Evolutionary conservation across 1,140 invertebrate species (phyloP).

Genomic region (Heliothis virescens): DNA sequence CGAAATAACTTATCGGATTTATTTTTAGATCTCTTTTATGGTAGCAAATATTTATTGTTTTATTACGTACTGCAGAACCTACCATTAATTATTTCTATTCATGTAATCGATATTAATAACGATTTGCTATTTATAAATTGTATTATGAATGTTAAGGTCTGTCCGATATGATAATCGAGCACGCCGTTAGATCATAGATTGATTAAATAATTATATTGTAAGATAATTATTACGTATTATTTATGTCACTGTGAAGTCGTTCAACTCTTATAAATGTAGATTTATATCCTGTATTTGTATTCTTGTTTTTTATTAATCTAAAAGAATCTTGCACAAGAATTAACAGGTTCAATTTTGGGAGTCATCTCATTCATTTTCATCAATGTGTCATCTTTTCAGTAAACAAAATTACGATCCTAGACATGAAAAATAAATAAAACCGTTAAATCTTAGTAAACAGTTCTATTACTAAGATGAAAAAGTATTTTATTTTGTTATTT

Average conservation of each 20-base stretch:
- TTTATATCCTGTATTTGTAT: not conserved
- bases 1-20: no score
- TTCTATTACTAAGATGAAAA: not conserved
- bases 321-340: no score
- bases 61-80: no score
- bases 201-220: conserved; percentile 2
- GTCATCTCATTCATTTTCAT: no score
- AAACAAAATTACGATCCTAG: no score
- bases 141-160: not conserved
- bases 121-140: not conserved
- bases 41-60: no score
- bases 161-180: conserved; percentile 13
- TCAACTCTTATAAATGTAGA: not conserved
- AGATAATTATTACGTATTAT: conserved; percentile 8
- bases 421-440: no score
- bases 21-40: no score
- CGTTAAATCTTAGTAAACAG: not conserved
- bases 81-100: no score
- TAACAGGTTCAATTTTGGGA: no score
- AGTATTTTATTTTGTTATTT: not conserved
- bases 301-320: not conserved
- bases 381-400: no score
- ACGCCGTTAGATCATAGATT: not conserved
- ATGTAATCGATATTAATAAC: not conserved
- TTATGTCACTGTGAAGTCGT: conserved; percentile 1